These are phyloP conservation scores for Lutjanus argentimaculatus DNA, from an alignment of 2,797 vertebrate genomes.

Conservation along the genomic window DNA sequence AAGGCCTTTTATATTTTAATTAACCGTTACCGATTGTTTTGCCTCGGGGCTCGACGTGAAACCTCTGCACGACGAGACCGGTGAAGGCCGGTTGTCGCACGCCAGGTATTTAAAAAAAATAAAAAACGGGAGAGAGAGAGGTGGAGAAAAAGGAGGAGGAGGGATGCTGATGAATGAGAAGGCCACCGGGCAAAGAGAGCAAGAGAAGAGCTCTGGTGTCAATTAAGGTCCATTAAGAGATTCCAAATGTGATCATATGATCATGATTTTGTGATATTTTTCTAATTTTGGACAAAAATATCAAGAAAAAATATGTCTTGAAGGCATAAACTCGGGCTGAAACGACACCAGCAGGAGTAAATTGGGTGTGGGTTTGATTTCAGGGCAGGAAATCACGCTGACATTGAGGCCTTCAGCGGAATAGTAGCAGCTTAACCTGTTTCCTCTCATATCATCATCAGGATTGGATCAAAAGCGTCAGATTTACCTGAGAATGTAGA, in stretches of 20 bases:
- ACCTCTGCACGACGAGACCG: conserved; percentile 74
- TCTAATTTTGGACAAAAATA: conserved; percentile 7
- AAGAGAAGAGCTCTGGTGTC: conserved; percentile 38
- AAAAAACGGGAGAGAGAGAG: conserved; percentile 31
- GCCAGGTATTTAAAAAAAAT: conserved; percentile 77
- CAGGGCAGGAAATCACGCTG: conserved; percentile 37
- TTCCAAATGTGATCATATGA: conserved; percentile 37
- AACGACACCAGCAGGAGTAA: no score
- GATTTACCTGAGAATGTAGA: background rate
- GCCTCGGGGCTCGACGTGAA: conserved; percentile 82
- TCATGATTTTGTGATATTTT: background rate
- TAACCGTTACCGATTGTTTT: conserved; percentile 81
- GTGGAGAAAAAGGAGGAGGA: conserved; percentile 14
- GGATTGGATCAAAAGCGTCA: conserved; percentile 8
- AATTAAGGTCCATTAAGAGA: conserved; percentile 35
- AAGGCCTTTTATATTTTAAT: conserved; percentile 83
- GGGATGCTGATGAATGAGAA: conserved; percentile 60
- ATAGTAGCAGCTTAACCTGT: conserved; percentile 30
- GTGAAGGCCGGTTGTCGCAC: conserved; percentile 82
- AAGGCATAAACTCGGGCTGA: no score
- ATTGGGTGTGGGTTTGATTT: background rate
- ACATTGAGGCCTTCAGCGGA: conserved; percentile 15
- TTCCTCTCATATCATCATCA: conserved; percentile 29
- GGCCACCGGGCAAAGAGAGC: conserved; percentile 69
- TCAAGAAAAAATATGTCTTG: background rate